Percentiles rank a stretch among this genome's conserved stretches.
Evolutionary conservation across 2,797 vertebrate genomes (phyloP).

Genomic region (Acridotheres tristis): DNA sequence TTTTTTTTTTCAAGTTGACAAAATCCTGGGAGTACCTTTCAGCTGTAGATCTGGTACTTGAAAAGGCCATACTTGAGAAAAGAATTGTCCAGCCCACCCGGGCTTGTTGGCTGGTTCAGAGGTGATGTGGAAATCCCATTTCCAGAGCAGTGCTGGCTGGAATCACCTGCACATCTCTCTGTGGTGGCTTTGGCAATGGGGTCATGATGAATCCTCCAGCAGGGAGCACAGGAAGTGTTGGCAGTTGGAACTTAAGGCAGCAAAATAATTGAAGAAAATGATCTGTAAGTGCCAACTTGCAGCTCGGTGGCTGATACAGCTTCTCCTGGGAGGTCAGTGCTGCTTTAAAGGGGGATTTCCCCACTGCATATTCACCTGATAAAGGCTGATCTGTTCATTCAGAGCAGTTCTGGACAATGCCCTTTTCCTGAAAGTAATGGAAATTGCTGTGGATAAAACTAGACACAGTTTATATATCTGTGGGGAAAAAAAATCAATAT

Average conservation of each 20-base stretch:
- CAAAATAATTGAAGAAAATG: neutral
- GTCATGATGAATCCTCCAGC: neutral
- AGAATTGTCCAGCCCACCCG: no score
- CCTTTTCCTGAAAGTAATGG: neutral
- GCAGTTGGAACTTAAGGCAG: neutral
- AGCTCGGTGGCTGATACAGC: neutral
- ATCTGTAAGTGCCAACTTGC: neutral
- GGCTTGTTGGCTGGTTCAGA: neutral
- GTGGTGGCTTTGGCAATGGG: neutral
- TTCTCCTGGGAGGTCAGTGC: neutral
- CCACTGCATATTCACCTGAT: neutral
- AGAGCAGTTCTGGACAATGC: neutral
- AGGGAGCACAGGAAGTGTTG: neutral
- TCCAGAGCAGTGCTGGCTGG: neutral
- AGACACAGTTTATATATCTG: neutral
- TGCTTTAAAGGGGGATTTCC: neutral
- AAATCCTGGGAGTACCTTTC: neutral
- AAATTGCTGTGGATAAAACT: neutral
- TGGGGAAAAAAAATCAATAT: neutral
- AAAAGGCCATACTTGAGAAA: neutral
- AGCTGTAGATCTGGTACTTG: neutral
- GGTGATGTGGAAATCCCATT: accelerated
- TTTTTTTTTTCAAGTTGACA: neutral
- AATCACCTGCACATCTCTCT: neutral
- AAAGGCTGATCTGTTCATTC: neutral